phyloP scores from a whole-genome alignment of 1,140 invertebrate species.

The Drosophila aff. region DNA sequence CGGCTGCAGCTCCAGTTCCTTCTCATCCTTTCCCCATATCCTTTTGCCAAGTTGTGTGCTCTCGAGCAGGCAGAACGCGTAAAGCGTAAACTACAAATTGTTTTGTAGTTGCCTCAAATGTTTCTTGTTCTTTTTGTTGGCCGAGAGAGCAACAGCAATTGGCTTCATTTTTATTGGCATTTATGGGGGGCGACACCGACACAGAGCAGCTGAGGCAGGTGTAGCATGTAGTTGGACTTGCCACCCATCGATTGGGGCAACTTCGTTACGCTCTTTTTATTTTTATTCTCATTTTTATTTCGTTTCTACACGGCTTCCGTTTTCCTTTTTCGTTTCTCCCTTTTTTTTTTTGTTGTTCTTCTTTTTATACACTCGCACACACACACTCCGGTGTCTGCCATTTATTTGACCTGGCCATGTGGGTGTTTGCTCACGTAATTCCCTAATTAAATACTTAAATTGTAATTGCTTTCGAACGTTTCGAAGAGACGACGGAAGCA shows the following conservation, averaged over 20 bases:
- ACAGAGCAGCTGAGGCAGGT: constrained; percentile 2
- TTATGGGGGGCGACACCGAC: constrained; percentile 14
- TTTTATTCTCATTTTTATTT: constrained; percentile 65
- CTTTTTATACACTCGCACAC: constrained; percentile 3
- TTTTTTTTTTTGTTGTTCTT: background rate
- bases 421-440: constrained; percentile 82
- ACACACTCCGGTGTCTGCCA: constrained; percentile 3
- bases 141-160: constrained; percentile 59
- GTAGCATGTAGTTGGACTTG: background rate
- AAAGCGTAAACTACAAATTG: constrained; percentile 80
- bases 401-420: constrained; percentile 47
- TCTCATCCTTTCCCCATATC: background rate
- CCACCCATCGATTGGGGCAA: constrained; percentile 60
- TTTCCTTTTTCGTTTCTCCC: constrained; percentile 17
- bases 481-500: constrained; percentile 25
- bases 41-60: constrained; percentile 19
- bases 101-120: constrained; percentile 60
- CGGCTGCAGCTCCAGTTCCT: background rate
- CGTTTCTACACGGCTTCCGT: constrained; percentile 33
- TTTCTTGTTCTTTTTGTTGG: constrained; percentile 42
- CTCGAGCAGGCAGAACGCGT: constrained; percentile 53
- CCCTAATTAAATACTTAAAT: constrained; percentile 84
- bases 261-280: constrained; percentile 67
- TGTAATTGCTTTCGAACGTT: constrained; percentile 82
- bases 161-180: constrained; percentile 79